phyloP scores from a whole-genome alignment of 2,888 invertebrate species.

The Isoperla grammatica region DNA sequence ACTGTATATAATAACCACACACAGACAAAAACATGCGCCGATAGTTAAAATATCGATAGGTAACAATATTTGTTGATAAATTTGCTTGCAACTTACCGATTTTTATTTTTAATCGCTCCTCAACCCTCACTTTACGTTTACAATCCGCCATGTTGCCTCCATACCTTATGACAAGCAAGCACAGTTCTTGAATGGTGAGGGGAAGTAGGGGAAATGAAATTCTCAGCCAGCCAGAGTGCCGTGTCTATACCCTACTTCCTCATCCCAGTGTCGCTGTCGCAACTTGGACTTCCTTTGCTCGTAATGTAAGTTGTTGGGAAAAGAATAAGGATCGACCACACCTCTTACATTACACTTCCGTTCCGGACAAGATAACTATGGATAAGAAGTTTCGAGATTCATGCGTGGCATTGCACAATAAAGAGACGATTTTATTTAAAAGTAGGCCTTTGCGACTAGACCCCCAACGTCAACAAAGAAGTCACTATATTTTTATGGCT shows the following conservation, averaged over 20 bases:
- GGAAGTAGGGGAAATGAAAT: conserved; percentile 4
- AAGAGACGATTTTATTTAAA: too few species aligned
- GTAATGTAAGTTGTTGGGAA: conserved; percentile 1
- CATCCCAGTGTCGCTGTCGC: conserved; percentile 25
- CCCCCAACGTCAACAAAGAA: too few species aligned
- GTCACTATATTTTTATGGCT: too few species aligned
- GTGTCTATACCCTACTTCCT: conserved; percentile 23
- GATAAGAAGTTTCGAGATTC: background rate
- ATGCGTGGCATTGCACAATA: background rate
- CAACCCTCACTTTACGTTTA: conserved; percentile 84
- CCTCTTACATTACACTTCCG: conserved; percentile 17
- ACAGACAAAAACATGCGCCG: background rate
- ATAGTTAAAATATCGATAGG: background rate
- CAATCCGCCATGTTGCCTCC: conserved; percentile 90
- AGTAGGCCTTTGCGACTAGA: too few species aligned
- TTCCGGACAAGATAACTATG: background rate
- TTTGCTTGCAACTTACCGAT: conserved; percentile 64
- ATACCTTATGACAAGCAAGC: conserved; percentile 41
- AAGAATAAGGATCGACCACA: conserved; percentile 3
- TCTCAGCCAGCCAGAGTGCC: background rate
- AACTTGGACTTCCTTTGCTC: conserved; percentile 17
- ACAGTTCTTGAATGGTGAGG: too few species aligned
- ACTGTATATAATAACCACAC: too few species aligned
- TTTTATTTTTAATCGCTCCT: conserved; percentile 91
- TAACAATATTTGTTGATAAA: background rate